Conservation (phyloP, 2,797 vertebrate species). For the Chrosomus eos region DNA sequence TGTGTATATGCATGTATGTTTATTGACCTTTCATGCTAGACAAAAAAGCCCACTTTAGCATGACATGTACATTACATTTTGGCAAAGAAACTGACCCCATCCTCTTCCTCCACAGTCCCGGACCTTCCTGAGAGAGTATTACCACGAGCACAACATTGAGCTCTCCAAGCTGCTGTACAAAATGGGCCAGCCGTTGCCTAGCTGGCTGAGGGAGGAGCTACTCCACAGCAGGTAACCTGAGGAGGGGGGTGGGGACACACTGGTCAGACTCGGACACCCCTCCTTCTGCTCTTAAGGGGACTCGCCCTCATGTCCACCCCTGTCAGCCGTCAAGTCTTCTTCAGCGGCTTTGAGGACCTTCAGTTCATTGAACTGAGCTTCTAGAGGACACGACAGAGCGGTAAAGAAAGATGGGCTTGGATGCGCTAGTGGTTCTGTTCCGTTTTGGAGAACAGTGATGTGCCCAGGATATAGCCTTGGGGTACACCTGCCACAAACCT, state of each 20-base stretch:
- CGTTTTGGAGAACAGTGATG: slow-evolving; percentile 35
- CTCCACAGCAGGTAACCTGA: slow-evolving; percentile 94
- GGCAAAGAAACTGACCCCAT: background rate
- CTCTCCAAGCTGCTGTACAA: slow-evolving; percentile 98
- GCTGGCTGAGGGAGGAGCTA: slow-evolving; percentile 96
- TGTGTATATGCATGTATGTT: too few relatives aligned
- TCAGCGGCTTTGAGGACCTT: slow-evolving; percentile 25
- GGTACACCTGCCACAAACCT: slow-evolving; percentile 13
- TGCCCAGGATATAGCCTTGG: slow-evolving; percentile 31
- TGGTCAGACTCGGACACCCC: slow-evolving; percentile 41
- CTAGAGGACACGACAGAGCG: slow-evolving; percentile 28
- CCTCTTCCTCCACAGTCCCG: slow-evolving; percentile 80
- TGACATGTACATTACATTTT: background rate
- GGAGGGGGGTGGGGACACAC: slow-evolving; percentile 49
- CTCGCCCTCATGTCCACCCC: slow-evolving; percentile 47
- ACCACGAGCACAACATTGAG: slow-evolving; percentile 97
- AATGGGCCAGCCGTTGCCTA: slow-evolving; percentile 94
- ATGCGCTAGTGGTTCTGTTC: slow-evolving; percentile 28
- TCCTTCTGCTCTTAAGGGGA: slow-evolving; percentile 38
- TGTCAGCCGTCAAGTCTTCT: slow-evolving; percentile 4
- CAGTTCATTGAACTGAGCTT: slow-evolving; percentile 13
- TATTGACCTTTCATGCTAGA: background rate
- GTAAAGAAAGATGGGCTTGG: slow-evolving; percentile 7
- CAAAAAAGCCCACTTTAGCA: background rate
- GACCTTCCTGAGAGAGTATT: slow-evolving; percentile 92